Conservation (phyloP, 1,140 invertebrate genomes). For the Eupristina koningsbergeri region DNA sequence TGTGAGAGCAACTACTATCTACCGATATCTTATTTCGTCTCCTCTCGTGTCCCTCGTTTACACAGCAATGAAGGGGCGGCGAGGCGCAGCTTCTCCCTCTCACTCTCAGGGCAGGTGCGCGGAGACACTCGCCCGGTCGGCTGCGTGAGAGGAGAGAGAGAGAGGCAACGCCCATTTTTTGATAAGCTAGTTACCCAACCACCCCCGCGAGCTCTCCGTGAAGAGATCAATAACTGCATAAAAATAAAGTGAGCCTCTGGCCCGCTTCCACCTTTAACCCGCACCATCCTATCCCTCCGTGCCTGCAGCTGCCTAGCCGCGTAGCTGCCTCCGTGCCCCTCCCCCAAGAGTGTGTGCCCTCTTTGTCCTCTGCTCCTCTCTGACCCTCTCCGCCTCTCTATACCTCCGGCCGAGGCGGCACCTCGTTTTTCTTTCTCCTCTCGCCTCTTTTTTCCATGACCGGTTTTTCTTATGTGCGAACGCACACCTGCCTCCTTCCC, state of each 20-base stretch:
- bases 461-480: conserved; percentile 44
- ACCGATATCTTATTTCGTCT: conserved; percentile 68
- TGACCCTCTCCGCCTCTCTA: neutral
- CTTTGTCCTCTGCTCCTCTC: conserved; percentile 42
- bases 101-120: conserved; percentile 4
- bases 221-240: conserved; percentile 74
- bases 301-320: conserved; percentile 40
- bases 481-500: conserved; percentile 4
- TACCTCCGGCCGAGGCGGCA: conserved; percentile 27
- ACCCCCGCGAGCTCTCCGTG: conserved; percentile 58
- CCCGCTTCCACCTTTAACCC: conserved; percentile 72
- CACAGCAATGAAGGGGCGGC: conserved; percentile 44
- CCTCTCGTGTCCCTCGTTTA: conserved; percentile 3
- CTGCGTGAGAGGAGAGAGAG: conserved; percentile 51
- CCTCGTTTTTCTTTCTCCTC: conserved; percentile 48
- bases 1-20: conserved; percentile 43
- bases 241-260: conserved; percentile 74
- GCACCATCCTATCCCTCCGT: conserved; percentile 54
- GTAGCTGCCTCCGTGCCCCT: conserved; percentile 47
- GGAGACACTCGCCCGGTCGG: conserved; percentile 8
- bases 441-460: conserved; percentile 42
- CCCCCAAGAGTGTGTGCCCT: conserved; percentile 31
- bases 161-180: conserved; percentile 74
- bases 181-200: conserved; percentile 73
- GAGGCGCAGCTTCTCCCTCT: conserved; percentile 8